phyloP scores from a whole-genome alignment of 2,113 vertebrate species.

The Muscicapa adusta region DNA sequence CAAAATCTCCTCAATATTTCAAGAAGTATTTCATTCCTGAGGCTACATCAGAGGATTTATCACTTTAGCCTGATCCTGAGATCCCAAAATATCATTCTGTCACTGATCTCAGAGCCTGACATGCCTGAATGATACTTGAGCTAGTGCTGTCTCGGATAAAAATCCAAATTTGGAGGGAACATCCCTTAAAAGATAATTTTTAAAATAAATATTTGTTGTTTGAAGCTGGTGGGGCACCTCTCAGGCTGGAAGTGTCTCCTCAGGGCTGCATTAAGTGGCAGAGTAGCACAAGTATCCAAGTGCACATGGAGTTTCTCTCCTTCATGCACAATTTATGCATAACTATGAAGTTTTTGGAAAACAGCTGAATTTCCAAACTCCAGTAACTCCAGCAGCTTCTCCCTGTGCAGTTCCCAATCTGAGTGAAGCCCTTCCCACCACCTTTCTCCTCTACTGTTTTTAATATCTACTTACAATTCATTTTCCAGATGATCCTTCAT shows the following conservation, averaged over 20 bases:
- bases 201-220: neutral
- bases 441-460: neutral
- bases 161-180: neutral
- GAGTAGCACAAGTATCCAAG: neutral
- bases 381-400: neutral
- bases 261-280: neutral
- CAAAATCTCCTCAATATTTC: neutral
- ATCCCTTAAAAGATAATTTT: neutral
- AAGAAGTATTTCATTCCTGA: neutral
- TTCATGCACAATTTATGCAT: neutral
- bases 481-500: neutral
- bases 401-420: rapidly evolving
- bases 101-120: neutral
- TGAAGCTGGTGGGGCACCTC: neutral
- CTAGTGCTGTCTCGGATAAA: neutral
- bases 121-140: neutral
- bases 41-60: neutral
- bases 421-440: neutral
- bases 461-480: neutral
- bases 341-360: neutral
- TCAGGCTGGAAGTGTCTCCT: neutral
- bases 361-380: rapidly evolving
- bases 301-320: rapidly evolving
- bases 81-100: neutral
- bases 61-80: neutral